Evolutionary conservation across 2,113 vertebrate species (phyloP), one percentile per base, ranked within the genome.

Genomic region (Heterocephalus glaber): DNA sequence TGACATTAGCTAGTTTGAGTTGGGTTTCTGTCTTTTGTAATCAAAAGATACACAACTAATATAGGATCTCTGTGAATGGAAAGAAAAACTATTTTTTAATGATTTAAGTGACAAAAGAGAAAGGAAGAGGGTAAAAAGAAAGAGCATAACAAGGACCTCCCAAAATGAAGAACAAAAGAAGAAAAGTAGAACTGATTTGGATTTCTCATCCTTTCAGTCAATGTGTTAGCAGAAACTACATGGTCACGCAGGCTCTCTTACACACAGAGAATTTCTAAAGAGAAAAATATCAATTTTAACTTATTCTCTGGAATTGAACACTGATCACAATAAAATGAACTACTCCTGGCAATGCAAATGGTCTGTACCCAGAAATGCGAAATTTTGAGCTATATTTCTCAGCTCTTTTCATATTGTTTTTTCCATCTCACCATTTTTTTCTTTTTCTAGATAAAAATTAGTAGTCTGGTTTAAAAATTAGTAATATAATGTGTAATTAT

Each of bases 21-120:
- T 94, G n/a, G 33, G 47, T 76, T 96, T 96, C 82, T 92, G 49
- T 80, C 19, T 82, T 35, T 79, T 90, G 12, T 56, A 68, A 92
- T 88, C n/a, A 92, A 96, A 95, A 91, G 60, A 80, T 66, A 89
- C 38, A 70, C 65, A 76, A 83, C 16, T 61, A 90, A 89, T n/a
- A 61, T 2, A 17, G 2, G 35, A 30, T 70, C 52, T 66, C 52
- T 66, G 30, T 54, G 68, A 72, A 13, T 74, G 12, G 13, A 86
- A 94, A 95, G 76, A 86, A 95, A 93, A 79, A 44, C 58, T 79
- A 58, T 20, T 58, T 20, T 58, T 16, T 58, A 58, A 58, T 58
- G 56, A 58, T 58, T 58, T 17, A 4, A 86, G 10, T 60, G 86
- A 58, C 20, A 95, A 72, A 86, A 92, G 16, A 93, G 16, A 56